A percentile compares a stretch with the other conserved stretches of the same genome.
phyloP scores from a whole-genome alignment of 1,140 invertebrate genomes.

The Cotesia glomerata region DNA sequence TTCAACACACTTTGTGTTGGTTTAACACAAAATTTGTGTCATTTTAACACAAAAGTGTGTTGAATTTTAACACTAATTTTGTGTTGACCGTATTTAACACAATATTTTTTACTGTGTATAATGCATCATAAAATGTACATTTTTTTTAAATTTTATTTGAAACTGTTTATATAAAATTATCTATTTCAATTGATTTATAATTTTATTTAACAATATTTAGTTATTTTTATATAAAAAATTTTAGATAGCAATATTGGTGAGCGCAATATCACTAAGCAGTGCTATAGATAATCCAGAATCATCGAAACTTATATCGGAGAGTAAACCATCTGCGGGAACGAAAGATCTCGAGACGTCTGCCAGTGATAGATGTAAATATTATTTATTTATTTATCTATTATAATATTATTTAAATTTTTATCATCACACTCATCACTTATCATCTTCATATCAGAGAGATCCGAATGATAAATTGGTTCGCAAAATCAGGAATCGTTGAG shows the following conservation, averaged over 20 bases:
- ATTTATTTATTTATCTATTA: constrained; percentile 16
- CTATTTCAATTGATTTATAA: no score
- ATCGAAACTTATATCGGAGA: constrained; percentile 34
- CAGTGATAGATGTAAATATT: constrained; percentile 46
- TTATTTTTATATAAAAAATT: background rate
- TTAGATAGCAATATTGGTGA: constrained; percentile 34
- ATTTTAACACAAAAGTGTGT: no score
- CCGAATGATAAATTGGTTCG: background rate
- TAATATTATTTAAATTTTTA: constrained; percentile 22
- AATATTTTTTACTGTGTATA: no score
- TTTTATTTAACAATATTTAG: no score
- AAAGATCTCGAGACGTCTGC: constrained; percentile 42
- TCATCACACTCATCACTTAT: background rate
- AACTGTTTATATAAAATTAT: no score
- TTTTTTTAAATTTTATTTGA: no score
- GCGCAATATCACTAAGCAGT: constrained; percentile 32
- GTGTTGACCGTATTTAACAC: no score
- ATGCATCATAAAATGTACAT: no score
- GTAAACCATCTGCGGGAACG: constrained; percentile 10
- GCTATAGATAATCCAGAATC: constrained; percentile 30
- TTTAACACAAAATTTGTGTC: no score
- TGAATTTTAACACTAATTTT: no score
- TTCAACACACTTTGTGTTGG: no score
- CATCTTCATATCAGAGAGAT: background rate
- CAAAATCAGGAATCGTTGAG: no score